Percentiles rank a stretch among this genome's conserved stretches.
These are phyloP conservation scores for Tauraco hartlaubi DNA, from an alignment of 2,797 vertebrate species.

Conservation along the genomic window DNA sequence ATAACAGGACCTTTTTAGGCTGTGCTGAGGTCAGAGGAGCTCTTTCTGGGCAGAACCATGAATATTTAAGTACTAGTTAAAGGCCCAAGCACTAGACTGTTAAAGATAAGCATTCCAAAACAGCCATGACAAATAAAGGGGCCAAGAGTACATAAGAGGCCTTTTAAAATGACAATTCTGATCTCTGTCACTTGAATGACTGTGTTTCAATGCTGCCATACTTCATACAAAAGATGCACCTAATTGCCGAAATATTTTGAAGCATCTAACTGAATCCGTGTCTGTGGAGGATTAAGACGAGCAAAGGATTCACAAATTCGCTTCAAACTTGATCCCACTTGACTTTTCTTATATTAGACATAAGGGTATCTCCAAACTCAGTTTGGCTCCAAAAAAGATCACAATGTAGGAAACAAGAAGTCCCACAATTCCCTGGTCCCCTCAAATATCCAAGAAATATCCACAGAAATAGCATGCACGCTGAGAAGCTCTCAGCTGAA, in stretches of 20 bases:
- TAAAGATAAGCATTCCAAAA: slow-evolving; percentile 4
- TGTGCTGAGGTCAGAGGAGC: neutral
- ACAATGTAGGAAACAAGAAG: neutral
- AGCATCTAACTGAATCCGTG: neutral
- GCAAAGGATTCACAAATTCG: neutral
- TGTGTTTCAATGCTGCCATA: neutral
- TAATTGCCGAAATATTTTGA: neutral
- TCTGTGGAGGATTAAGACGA: neutral
- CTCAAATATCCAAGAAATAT: neutral
- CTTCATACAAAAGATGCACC: neutral
- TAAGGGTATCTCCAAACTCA: neutral
- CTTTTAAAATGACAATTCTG: neutral
- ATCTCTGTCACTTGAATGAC: neutral
- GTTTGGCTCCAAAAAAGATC: neutral
- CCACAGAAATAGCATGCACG: neutral
- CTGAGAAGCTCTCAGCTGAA: neutral
- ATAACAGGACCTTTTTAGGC: neutral
- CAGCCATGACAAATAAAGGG: slow-evolving; percentile 37
- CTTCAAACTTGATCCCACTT: neutral
- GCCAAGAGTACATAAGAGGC: neutral
- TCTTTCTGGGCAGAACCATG: neutral
- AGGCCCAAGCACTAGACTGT: neutral
- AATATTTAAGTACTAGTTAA: neutral
- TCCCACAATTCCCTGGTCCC: neutral
- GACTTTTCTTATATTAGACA: neutral